These are phyloP conservation scores for Acleris emargana DNA, from an alignment of 2,888 invertebrate species.

Conservation along the genomic window DNA sequence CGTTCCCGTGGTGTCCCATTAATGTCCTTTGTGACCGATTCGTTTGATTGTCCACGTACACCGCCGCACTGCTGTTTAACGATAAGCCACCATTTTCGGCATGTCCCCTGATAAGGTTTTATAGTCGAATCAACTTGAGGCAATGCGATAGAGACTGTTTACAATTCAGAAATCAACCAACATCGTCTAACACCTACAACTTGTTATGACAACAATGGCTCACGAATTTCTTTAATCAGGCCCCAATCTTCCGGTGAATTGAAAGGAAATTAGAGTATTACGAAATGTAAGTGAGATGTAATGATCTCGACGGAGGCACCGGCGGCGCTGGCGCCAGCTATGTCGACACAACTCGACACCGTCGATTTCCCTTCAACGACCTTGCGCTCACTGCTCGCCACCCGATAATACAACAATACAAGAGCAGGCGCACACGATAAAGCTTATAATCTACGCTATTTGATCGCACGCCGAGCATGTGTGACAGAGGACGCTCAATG, in stretches of 20 bases:
- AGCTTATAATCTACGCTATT: slow-evolving; percentile 48
- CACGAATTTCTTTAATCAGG: slow-evolving; percentile 22
- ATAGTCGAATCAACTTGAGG: slow-evolving; percentile 38
- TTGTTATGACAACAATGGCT: slow-evolving; percentile 5
- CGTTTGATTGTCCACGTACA: slow-evolving; percentile 53
- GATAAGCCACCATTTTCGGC: slow-evolving; percentile 43
- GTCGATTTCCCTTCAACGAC: slow-evolving; percentile 80
- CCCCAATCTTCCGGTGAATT: slow-evolving; percentile 52
- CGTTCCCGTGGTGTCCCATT: slow-evolving; percentile 61
- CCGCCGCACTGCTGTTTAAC: slow-evolving; percentile 34
- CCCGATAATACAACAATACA: slow-evolving; percentile 60
- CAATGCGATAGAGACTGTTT: slow-evolving; percentile 30
- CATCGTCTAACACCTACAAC: neutral
- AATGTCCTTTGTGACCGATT: slow-evolving; percentile 64
- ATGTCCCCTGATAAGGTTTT: slow-evolving; percentile 44
- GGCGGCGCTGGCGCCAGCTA: slow-evolving; percentile 56
- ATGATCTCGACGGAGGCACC: slow-evolving; percentile 54
- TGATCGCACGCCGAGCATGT: slow-evolving; percentile 39
- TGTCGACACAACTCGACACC: slow-evolving; percentile 64
- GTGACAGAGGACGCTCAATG: slow-evolving; percentile 36
- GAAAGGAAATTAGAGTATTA: slow-evolving; percentile 59
- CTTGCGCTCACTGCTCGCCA: slow-evolving; percentile 66
- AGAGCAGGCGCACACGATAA: slow-evolving; percentile 53
- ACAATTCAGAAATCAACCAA: slow-evolving; percentile 11
- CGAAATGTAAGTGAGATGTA: slow-evolving; percentile 69